These are phyloP conservation scores for Trichogramma evanescens DNA, from an alignment of 2,888 invertebrate species.

Conservation along the genomic window DNA sequence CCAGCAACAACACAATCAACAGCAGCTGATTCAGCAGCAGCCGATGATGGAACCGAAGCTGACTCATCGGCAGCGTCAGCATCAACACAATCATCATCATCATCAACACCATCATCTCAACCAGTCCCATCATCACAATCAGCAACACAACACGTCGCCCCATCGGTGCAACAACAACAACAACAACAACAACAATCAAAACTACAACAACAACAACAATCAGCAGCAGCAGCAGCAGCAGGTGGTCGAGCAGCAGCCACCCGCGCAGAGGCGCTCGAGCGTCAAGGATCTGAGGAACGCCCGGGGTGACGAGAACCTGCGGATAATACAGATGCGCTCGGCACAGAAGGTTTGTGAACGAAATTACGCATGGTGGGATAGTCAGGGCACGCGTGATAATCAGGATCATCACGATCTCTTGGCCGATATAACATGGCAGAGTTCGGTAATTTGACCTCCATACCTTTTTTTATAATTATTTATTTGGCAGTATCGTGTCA, in stretches of 20 bases:
- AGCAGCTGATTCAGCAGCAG: background rate
- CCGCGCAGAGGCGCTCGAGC: constrained; percentile 21
- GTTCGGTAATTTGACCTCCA: background rate
- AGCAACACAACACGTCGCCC: background rate
- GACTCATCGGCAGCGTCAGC: background rate
- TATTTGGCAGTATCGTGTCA: too few species aligned
- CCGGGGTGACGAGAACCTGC: constrained; percentile 26
- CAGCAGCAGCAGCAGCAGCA: constrained; percentile 8
- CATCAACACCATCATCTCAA: background rate
- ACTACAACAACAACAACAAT: background rate
- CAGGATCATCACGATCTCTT: too few species aligned
- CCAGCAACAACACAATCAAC: constrained; percentile 10
- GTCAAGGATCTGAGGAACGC: constrained; percentile 22
- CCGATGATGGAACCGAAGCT: background rate
- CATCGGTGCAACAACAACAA: background rate
- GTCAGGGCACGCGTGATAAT: background rate
- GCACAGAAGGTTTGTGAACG: constrained; percentile 41
- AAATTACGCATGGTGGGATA: background rate
- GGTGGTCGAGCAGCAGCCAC: constrained; percentile 17
- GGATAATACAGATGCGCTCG: constrained; percentile 34
- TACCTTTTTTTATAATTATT: too few species aligned
- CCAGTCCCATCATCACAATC: background rate
- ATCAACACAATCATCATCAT: background rate
- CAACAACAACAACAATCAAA: background rate
- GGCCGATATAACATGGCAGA: background rate